Evolutionary conservation across 1,140 invertebrate species (phyloP).

Genomic region (Orius insidiosus): DNA sequence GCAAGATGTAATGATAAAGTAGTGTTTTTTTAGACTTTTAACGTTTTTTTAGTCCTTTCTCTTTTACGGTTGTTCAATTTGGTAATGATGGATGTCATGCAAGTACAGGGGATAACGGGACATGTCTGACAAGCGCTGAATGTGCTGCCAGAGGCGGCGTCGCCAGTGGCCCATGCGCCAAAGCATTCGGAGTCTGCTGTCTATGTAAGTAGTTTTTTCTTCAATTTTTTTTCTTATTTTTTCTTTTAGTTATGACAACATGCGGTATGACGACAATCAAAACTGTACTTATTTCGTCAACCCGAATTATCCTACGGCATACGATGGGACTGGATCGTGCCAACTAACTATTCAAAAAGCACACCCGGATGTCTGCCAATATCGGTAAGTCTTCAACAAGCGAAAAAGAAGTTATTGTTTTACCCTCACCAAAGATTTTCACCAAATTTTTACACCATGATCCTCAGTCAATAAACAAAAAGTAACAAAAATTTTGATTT

Average conservation of each 20-base stretch:
- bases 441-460: no score
- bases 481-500: no score
- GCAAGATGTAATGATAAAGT: conserved; percentile 1
- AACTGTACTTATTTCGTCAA: conserved; percentile 76
- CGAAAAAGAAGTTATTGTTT: no score
- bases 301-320: conserved; percentile 51
- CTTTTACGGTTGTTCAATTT: conserved; percentile 54
- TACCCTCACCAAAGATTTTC: no score
- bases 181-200: conserved; percentile 56
- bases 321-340: conserved; percentile 60
- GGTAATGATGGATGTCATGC: conserved; percentile 47
- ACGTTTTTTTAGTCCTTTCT: conserved; percentile 38
- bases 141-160: conserved; percentile 46
- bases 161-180: conserved; percentile 53
- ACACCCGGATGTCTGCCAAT: conserved; percentile 59
- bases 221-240: conserved; percentile 12
- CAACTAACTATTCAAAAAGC: conserved; percentile 62
- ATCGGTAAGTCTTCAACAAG: conserved; percentile 38
- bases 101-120: conserved; percentile 54
- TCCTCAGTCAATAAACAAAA: no score
- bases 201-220: conserved; percentile 38
- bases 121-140: conserved; percentile 48
- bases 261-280: conserved; percentile 56
- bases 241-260: conserved; percentile 43
- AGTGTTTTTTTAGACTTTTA: not conserved